Conservation (phyloP, 2,113 vertebrate genomes). For the Anoura caudifer region DNA sequence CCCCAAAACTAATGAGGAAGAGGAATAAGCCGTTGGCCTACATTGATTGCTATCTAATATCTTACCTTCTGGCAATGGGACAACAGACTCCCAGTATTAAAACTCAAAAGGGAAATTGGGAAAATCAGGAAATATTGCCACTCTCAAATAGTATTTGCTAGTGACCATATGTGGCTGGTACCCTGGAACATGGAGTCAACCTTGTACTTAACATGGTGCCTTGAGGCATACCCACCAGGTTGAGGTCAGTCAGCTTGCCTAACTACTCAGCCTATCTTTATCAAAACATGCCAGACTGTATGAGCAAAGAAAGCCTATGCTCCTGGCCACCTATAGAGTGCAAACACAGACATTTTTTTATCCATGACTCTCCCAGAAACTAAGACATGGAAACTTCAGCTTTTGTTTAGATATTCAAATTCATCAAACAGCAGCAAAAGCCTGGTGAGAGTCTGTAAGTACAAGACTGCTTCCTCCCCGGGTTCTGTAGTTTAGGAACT, state of each 20-base stretch:
- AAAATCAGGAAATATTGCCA: neutral
- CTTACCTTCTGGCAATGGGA: neutral
- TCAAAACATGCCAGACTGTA: neutral
- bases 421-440: neutral
- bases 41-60: neutral
- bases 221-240: neutral
- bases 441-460: neutral
- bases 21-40: neutral
- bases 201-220: neutral
- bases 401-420: conserved; percentile 1
- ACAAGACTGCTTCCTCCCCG: neutral
- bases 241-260: neutral
- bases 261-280: neutral
- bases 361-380: neutral
- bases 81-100: conserved; percentile 1
- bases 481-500: neutral
- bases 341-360: neutral
- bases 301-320: neutral
- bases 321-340: neutral
- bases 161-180: neutral
- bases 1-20: neutral
- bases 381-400: neutral
- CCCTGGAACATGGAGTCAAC: neutral
- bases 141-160: neutral
- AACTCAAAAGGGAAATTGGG: conserved; percentile 17